These are phyloP conservation scores for Scalopus aquaticus DNA, from an alignment of 2,113 vertebrate species.

Conservation along the genomic window DNA sequence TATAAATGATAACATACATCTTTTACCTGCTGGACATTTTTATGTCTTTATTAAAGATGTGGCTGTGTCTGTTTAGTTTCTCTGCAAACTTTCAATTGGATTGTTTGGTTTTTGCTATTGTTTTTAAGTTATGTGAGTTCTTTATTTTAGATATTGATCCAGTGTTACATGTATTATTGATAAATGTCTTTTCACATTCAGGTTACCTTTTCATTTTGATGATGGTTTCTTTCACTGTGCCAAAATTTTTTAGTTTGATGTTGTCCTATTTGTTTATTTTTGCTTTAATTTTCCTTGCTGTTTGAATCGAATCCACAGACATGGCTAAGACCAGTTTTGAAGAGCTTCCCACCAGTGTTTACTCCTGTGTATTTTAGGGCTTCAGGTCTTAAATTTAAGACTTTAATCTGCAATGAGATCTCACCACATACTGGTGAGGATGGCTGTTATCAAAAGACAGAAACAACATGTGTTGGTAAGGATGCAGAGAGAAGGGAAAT, in stretches of 20 bases:
- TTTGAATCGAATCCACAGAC: not conserved
- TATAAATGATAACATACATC: not conserved
- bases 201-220: not conserved
- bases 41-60: not conserved
- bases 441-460: not conserved
- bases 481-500: not conserved
- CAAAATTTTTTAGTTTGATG: not conserved
- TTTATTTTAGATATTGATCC: not conserved
- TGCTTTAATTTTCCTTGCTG: not conserved
- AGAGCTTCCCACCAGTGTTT: not conserved
- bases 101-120: not conserved
- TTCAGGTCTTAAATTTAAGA: not conserved
- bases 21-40: not conserved
- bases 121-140: too few relatives aligned
- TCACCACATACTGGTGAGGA: not conserved
- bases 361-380: not conserved
- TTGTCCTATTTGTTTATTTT: not conserved
- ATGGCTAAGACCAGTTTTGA: not conserved
- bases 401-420: not conserved
- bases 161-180: not conserved
- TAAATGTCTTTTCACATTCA: not conserved
- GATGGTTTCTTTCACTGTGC: not conserved
- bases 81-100: not conserved
- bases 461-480: not conserved
- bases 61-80: not conserved